Base-by-base conservation (phyloP, 2,888 invertebrate genomes). In the Ormyrus nitidulus region DNA sequence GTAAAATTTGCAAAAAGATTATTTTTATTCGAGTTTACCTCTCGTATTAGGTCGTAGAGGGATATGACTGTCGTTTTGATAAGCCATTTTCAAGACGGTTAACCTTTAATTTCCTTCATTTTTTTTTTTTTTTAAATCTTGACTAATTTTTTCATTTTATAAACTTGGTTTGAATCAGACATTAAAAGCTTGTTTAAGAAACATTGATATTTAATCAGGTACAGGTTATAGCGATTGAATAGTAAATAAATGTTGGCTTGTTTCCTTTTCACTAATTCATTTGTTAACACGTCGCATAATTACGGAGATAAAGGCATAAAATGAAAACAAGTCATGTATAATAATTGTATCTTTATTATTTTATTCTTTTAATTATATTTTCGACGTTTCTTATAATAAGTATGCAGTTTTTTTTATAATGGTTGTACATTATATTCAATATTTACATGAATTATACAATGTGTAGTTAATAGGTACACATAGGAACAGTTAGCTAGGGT, bases 401-500 rank as follows among this genome's bases (percentile, higher is more conserved):
- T 68, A 69, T 76, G 73, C 68, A 77, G 82, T 81, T 84, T 83
- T 84, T 83, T 82, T 85, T 83, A 85, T 83, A 83, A 83, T 84
- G 79, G 83, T 85, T 87, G 84, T 89, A 89, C 85, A 88, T 86
- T 77, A 84, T 87, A 86, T 83, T 83, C 83, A 85, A 86, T 90
- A 90, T 89, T 87, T 90, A 90, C 90, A 90, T 84, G 82, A 86
- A 88, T 89, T 89, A 86, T 89, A 90, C 89, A 89, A 83, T 79
- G 78, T 64, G 65, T 73, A 65, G 76, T 81, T 34, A 81, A 73
- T 82, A 84, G 51, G 77, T 85, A 86, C 84, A 87, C 83, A 85
- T 86, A 90, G 88, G 87, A 89, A 89, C 89, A 86, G 85, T 88
- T 84, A 88, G 85, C 87, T 88, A 88, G 83, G 81, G 83, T 81